Conservation (phyloP, 2,113 vertebrate genomes). For the Ophthalmolycus amberensis region DNA sequence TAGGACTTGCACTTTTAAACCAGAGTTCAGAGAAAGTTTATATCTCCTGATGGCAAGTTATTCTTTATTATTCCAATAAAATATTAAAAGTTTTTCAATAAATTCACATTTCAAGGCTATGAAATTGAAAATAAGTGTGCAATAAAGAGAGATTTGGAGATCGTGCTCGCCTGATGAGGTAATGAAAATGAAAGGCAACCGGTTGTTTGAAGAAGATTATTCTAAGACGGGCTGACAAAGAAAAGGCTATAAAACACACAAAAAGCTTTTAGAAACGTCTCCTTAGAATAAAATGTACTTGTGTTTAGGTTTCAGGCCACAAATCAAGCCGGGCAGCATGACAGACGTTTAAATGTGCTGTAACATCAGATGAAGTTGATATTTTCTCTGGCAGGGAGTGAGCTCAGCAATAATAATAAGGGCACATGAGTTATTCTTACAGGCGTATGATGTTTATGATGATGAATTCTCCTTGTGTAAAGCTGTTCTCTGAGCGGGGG, state of each 20-base stretch:
- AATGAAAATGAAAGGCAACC: not conserved
- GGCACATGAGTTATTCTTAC: slow-evolving; percentile 15
- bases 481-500: not conserved
- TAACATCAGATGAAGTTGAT: slow-evolving; percentile 34
- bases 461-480: slow-evolving; percentile 46
- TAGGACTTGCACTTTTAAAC: not conserved
- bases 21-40: not conserved
- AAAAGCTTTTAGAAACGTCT: not conserved
- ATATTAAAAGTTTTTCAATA: not conserved
- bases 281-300: not conserved
- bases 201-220: not conserved
- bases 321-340: not conserved
- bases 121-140: not conserved
- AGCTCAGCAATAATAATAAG: slow-evolving; percentile 6
- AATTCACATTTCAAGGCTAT: not conserved
- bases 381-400: slow-evolving; percentile 22
- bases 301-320: slow-evolving; percentile 5
- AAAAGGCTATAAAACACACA: not conserved
- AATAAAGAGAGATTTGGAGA: not conserved
- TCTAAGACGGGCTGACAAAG: not conserved
- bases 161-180: not conserved
- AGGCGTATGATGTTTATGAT: slow-evolving; percentile 34
- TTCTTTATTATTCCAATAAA: not conserved
- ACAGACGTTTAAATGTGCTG: not conserved
- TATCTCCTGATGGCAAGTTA: not conserved